Percentiles rank a stretch among this genome's conserved stretches.
Evolutionary conservation across 1,140 invertebrate species (phyloP).

Genomic region (Aporrectodea caliginosa): DNA sequence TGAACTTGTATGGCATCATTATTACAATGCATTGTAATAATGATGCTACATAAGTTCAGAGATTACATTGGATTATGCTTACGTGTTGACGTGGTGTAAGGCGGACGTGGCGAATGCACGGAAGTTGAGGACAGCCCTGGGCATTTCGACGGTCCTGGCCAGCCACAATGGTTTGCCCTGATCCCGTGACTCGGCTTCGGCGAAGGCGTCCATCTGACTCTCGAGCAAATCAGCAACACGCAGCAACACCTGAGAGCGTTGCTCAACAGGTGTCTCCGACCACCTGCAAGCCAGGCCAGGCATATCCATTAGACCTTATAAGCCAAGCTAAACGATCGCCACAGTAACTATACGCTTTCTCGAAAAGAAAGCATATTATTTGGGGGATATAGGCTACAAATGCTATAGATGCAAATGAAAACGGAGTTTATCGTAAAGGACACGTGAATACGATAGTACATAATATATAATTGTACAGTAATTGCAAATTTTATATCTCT

Average conservation of each 20-base stretch:
- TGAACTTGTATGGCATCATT: too few relatives aligned
- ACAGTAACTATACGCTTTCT: not conserved
- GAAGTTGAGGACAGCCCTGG: conserved; percentile 61
- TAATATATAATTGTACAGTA: conserved; percentile 4
- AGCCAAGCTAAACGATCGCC: not conserved
- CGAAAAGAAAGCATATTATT: not conserved
- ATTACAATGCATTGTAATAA: too few relatives aligned
- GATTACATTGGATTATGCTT: too few relatives aligned
- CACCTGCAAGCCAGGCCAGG: conserved; percentile 41
- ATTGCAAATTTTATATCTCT: too few relatives aligned
- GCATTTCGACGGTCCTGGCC: conserved; percentile 60
- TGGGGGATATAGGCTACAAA: not conserved
- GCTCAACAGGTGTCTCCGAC: conserved; percentile 41
- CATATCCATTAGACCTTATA: not conserved
- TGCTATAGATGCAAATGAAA: not conserved
- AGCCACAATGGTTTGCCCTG: conserved; percentile 63
- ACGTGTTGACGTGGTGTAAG: conserved; percentile 56
- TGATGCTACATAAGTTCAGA: too few relatives aligned
- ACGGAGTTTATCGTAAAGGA: conserved; percentile 1
- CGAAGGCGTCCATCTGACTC: conserved; percentile 58
- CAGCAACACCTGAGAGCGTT: conserved; percentile 43
- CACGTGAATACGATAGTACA: not conserved
- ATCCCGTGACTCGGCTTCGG: conserved; percentile 60
- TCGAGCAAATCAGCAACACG: conserved; percentile 62
- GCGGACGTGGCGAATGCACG: conserved; percentile 60